Evolutionary conservation across 2,888 invertebrate species (phyloP).

Genomic region (Adineta ricciae): DNA sequence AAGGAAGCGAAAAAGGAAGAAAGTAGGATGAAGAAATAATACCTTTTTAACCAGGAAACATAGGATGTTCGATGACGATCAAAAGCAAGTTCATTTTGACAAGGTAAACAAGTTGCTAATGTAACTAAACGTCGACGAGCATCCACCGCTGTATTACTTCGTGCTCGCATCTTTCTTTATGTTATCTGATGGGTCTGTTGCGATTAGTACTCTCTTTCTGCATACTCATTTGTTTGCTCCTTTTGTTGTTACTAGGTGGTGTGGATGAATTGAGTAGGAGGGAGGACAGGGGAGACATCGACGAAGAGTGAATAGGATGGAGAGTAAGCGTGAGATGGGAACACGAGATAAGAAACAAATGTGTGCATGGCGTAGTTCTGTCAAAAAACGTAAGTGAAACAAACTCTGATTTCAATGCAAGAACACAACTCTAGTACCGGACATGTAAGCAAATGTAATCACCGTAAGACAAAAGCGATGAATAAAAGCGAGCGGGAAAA

Average conservation of each 20-base stretch:
- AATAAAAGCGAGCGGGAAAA: background rate
- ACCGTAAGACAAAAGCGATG: background rate
- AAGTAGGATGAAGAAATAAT: background rate
- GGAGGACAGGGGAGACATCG: background rate
- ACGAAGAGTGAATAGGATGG: background rate
- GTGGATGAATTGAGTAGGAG: background rate
- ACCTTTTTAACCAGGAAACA: background rate
- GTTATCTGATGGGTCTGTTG: background rate
- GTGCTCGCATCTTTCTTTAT: background rate
- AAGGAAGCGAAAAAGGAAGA: background rate
- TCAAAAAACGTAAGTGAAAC: constrained; percentile 8
- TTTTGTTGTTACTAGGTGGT: background rate
- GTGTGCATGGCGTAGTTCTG: background rate
- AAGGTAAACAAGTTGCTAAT: background rate
- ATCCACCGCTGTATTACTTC: background rate
- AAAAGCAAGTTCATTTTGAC: constrained; percentile 1
- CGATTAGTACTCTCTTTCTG: background rate
- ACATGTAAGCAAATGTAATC: background rate
- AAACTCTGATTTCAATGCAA: background rate
- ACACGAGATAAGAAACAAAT: background rate
- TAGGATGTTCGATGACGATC: background rate
- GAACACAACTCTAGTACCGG: background rate
- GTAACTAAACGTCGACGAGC: background rate
- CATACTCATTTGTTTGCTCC: background rate
- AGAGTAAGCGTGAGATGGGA: background rate